Conservation (phyloP, 2,113 vertebrate species). For the Malurus cyaneus region DNA sequence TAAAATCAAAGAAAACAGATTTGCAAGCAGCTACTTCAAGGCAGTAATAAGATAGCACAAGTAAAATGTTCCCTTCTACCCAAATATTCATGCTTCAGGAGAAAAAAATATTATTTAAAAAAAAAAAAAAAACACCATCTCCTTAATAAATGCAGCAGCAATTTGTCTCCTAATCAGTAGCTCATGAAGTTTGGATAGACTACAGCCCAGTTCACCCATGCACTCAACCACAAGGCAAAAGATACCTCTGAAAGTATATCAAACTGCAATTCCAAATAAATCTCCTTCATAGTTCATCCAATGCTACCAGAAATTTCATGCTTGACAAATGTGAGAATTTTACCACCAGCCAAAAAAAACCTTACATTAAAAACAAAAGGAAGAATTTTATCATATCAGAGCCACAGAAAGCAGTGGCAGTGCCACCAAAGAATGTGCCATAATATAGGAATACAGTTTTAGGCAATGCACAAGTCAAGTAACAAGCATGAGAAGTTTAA, state of each 20-base stretch:
- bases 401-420: background rate
- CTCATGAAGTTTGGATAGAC: background rate
- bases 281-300: background rate
- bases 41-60: background rate
- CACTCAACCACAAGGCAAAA: background rate
- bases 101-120: too few species aligned
- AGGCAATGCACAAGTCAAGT: background rate
- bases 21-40: background rate
- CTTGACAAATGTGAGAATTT: background rate
- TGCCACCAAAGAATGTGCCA: background rate
- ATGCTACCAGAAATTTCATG: background rate
- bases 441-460: rapidly evolving
- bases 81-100: background rate
- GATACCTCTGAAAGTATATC: background rate
- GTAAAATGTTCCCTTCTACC: background rate
- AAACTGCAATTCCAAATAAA: background rate
- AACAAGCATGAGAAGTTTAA: background rate
- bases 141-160: background rate
- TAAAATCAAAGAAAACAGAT: background rate
- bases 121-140: background rate
- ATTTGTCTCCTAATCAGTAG: background rate
- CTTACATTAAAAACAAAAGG: background rate
- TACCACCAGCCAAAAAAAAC: background rate
- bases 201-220: background rate
- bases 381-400: background rate